phyloP scores from a whole-genome alignment of 2,888 invertebrate genomes.

The Galerucella calmariensis region DNA sequence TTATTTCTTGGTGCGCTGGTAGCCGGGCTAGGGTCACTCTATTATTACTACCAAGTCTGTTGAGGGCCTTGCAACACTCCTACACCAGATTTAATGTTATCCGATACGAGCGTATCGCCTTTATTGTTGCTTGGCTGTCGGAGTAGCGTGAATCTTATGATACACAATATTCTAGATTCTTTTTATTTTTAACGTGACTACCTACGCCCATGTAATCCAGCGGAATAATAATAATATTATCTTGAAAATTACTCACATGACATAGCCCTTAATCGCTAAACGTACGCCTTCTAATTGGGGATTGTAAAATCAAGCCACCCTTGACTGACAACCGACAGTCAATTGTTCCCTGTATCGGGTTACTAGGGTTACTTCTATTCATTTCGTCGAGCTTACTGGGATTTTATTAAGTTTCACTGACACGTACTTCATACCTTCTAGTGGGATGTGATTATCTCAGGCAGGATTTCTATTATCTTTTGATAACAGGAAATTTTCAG shows the following conservation, averaged over 20 bases:
- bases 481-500: conserved; percentile 8
- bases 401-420: conserved; percentile 54
- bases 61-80: too few species aligned
- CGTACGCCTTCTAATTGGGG: conserved; percentile 61
- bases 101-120: too few species aligned
- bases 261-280: conserved; percentile 53
- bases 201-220: conserved; percentile 24
- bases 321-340: conserved; percentile 57
- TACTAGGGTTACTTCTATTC: conserved; percentile 57
- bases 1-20: too few species aligned
- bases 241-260: conserved; percentile 50
- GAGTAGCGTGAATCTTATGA: too few species aligned
- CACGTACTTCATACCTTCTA: conserved; percentile 43
- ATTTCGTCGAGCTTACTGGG: conserved; percentile 49
- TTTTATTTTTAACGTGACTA: background rate
- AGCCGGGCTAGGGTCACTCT: too few species aligned
- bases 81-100: too few species aligned
- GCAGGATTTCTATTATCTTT: conserved; percentile 19
- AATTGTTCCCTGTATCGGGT: conserved; percentile 55
- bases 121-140: too few species aligned
- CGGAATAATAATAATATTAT: conserved; percentile 49
- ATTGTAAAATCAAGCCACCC: conserved; percentile 62
- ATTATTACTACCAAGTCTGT: too few species aligned
- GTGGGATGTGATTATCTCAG: background rate
- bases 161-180: background rate